These are phyloP conservation scores for Dexiosoma caninum DNA, from an alignment of 2,888 invertebrate genomes.

Conservation along the genomic window DNA sequence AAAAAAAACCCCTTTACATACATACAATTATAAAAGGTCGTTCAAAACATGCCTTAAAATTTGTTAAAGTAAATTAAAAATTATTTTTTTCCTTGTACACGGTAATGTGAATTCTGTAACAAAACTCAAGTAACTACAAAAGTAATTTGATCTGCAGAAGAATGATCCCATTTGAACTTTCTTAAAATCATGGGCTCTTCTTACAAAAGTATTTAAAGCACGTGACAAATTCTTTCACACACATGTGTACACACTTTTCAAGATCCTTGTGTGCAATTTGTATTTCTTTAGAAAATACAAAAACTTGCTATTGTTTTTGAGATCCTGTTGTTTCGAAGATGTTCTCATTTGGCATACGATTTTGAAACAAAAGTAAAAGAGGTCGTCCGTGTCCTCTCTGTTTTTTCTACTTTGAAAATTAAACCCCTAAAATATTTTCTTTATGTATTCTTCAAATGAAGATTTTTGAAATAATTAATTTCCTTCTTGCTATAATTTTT, in stretches of 20 bases:
- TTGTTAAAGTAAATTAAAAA: too few relatives aligned
- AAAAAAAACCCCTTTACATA: too few relatives aligned
- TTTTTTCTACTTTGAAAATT: neutral
- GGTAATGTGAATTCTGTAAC: too few relatives aligned
- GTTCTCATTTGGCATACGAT: too few relatives aligned
- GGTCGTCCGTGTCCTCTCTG: neutral
- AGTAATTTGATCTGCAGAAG: neutral
- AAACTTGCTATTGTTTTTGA: neutral
- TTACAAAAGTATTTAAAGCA: slow-evolving; percentile 6
- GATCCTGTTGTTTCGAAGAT: neutral
- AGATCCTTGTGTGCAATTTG: too few relatives aligned
- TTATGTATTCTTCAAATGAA: neutral
- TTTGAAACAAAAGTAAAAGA: too few relatives aligned
- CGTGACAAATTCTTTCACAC: neutral
- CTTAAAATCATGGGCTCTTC: slow-evolving; percentile 1
- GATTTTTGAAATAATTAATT: neutral
- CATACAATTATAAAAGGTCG: too few relatives aligned
- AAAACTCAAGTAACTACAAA: too few relatives aligned
- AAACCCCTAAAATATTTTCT: neutral
- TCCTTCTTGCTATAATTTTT: neutral
- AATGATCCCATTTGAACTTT: neutral
- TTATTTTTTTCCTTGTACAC: too few relatives aligned
- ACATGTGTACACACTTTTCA: neutral
- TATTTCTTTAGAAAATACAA: neutral
- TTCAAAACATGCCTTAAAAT: too few relatives aligned